These are phyloP conservation scores for Cyclura pinguis DNA, from an alignment of 2,797 vertebrate genomes.

Conservation along the genomic window DNA sequence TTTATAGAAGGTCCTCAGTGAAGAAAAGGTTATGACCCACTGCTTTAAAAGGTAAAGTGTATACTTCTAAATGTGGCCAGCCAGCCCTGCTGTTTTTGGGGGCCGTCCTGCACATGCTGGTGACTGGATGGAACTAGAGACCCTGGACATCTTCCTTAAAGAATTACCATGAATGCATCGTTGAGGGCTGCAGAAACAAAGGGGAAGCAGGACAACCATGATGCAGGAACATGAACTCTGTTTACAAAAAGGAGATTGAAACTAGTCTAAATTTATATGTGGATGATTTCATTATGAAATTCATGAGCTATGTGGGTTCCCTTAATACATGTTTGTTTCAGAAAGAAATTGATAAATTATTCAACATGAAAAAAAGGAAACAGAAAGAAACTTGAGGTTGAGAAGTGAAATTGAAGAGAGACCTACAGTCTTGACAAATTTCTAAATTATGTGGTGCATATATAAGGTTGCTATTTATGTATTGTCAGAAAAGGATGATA, in stretches of 20 bases:
- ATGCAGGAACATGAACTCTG: not conserved
- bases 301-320: not conserved
- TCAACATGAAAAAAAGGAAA: not conserved
- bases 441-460: not conserved
- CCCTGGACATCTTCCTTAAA: not conserved
- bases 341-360: not conserved
- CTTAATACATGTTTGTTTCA: not conserved
- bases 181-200: not conserved
- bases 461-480: not conserved
- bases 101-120: not conserved
- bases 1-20: no score
- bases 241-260: not conserved
- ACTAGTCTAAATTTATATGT: not conserved
- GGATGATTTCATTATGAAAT: not conserved
- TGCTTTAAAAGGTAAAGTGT: not conserved
- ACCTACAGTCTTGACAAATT: not conserved
- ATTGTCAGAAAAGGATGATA: not conserved
- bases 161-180: not conserved
- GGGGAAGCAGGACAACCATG: not conserved
- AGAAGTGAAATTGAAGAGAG: not conserved
- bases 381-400: not conserved
- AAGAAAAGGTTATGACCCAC: no score
- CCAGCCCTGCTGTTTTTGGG: not conserved
- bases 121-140: not conserved
- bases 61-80: not conserved